phyloP scores from a whole-genome alignment of 2,888 invertebrate species.

The Apamea monoglypha region DNA sequence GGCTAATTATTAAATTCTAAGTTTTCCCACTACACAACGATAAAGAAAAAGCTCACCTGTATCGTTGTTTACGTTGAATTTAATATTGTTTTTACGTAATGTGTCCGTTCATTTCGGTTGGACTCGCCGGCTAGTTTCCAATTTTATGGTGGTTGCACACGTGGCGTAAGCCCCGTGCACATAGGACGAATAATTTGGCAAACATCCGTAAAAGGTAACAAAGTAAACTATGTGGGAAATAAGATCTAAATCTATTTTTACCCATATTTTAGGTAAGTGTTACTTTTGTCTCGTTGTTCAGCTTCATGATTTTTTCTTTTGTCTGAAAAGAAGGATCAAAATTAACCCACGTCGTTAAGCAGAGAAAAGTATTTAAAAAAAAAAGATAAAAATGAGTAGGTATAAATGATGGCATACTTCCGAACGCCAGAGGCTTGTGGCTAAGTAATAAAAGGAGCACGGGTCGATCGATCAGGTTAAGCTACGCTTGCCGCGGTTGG shows the following conservation, averaged over 20 bases:
- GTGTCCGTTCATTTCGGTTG: slow-evolving; percentile 78
- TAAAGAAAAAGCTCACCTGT: slow-evolving; percentile 42
- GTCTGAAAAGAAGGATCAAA: background rate
- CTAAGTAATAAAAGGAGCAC: too few relatives aligned
- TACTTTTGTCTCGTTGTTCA: background rate
- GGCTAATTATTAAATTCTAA: background rate
- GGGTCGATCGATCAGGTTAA: too few relatives aligned
- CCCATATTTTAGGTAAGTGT: background rate
- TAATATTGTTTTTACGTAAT: slow-evolving; percentile 76
- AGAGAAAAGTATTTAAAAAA: too few relatives aligned
- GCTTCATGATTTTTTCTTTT: background rate
- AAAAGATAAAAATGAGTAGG: too few relatives aligned
- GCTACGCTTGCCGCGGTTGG: too few relatives aligned
- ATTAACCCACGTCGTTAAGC: too few relatives aligned
- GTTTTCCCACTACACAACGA: background rate
- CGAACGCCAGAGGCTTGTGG: too few relatives aligned
- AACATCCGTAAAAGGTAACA: slow-evolving; percentile 51
- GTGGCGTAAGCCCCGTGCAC: slow-evolving; percentile 64
- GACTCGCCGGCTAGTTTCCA: slow-evolving; percentile 82
- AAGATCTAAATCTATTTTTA: slow-evolving; percentile 38
- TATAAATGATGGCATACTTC: too few relatives aligned
- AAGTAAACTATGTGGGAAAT: slow-evolving; percentile 54
- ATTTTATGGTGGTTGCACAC: slow-evolving; percentile 89
- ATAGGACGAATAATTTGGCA: slow-evolving; percentile 68
- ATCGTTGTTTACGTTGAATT: slow-evolving; percentile 57